phyloP scores from a whole-genome alignment of 2,797 vertebrate genomes.

The Aplochiton taeniatus region DNA sequence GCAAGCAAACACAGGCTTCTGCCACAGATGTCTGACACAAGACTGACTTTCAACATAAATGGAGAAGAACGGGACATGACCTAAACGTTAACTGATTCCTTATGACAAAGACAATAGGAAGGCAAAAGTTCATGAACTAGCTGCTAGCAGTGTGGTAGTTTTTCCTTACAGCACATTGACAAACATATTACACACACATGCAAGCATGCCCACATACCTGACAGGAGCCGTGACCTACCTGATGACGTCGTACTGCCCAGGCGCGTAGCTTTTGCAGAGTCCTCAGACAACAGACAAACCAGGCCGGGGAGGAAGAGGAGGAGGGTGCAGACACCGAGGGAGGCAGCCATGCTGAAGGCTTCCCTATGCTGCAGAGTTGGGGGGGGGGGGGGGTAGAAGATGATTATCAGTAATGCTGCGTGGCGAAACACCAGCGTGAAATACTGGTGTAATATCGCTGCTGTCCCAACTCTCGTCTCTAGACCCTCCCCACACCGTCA shows the following conservation, averaged over 20 bases:
- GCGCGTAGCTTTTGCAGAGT: slow-evolving; percentile 46
- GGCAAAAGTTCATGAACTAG: no score
- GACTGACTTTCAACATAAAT: not conserved
- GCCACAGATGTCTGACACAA: slow-evolving; percentile 67
- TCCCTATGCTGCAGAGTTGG: slow-evolving; percentile 1
- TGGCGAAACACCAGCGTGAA: slow-evolving; percentile 50
- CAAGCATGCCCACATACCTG: slow-evolving; percentile 1
- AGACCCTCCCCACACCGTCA: slow-evolving; percentile 4
- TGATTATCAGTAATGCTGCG: slow-evolving; percentile 52
- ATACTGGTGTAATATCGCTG: slow-evolving; percentile 23
- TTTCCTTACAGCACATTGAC: no score
- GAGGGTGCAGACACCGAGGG: slow-evolving; percentile 43
- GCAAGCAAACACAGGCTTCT: slow-evolving; percentile 64
- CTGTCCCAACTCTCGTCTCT: not conserved
- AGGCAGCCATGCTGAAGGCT: slow-evolving; percentile 58
- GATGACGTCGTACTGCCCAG: slow-evolving; percentile 44
- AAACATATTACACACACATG: not conserved
- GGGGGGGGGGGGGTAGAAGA: slow-evolving; percentile 40
- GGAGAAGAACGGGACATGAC: not conserved
- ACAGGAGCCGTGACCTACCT: slow-evolving; percentile 48
- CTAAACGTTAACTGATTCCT: no score
- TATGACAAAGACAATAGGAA: no score
- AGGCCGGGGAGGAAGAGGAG: slow-evolving; percentile 55
- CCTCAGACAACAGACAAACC: slow-evolving; percentile 52
- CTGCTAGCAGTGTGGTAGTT: no score